Percentiles rank a stretch among this genome's conserved stretches.
These are phyloP conservation scores for Sorex fumeus DNA, from an alignment of 2,113 vertebrate genomes.

Conservation along the genomic window DNA sequence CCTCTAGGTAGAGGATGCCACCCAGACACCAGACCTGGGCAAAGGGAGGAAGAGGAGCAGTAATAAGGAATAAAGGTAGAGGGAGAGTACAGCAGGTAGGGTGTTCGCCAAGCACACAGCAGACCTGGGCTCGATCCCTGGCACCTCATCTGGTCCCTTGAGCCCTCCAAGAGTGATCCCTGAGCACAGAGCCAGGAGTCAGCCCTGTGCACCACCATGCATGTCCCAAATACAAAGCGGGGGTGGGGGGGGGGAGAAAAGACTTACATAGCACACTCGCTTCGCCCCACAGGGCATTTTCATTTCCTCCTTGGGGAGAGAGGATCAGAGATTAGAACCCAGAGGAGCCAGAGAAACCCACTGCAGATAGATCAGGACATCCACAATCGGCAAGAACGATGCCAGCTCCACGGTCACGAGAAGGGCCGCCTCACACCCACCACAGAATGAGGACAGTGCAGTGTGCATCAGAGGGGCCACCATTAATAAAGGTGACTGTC, in stretches of 20 bases:
- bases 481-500: neutral
- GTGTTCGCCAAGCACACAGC: too few species aligned
- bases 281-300: constrained; percentile 38
- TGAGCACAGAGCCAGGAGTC: too few species aligned
- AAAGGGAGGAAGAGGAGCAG: neutral
- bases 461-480: neutral
- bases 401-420: neutral
- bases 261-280: constrained; percentile 71
- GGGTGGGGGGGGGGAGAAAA: neutral
- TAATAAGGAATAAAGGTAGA: neutral
- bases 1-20: neutral
- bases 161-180: too few species aligned
- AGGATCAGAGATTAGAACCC: constrained; percentile 68
- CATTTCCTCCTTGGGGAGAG: constrained; percentile 75
- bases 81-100: too few species aligned
- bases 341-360: neutral
- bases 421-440: neutral
- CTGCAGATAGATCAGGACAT: neutral
- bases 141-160: too few species aligned
- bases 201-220: too few species aligned
- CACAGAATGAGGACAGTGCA: neutral
- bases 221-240: too few species aligned
- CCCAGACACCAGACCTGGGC: neutral
- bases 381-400: neutral
- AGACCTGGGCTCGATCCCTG: too few species aligned